Percentiles rank a stretch among this genome's conserved stretches.
Conservation (phyloP, 2,888 invertebrate genomes). For the Cheilosia vulpina region DNA sequence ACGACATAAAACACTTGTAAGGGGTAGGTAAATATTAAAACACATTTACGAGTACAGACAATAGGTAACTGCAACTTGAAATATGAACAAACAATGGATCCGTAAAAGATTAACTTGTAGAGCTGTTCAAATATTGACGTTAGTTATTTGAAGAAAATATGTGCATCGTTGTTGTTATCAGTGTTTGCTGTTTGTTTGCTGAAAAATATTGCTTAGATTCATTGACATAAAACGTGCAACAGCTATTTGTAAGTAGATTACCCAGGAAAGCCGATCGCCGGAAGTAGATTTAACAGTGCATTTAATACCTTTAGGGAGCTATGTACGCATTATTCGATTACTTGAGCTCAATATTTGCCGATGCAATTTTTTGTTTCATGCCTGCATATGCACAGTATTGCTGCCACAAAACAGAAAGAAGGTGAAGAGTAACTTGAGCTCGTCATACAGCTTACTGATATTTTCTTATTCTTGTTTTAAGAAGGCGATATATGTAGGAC, state of each 20-base stretch:
- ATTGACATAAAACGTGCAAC: neutral
- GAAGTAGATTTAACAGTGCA: neutral
- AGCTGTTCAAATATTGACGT: conserved; percentile 31
- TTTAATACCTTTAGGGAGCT: conserved; percentile 3
- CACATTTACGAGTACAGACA: neutral
- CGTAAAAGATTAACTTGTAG: conserved; percentile 1
- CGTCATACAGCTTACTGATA: too few relatives aligned
- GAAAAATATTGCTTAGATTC: neutral
- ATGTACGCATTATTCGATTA: neutral
- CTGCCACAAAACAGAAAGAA: neutral
- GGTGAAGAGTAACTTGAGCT: neutral
- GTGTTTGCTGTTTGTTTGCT: neutral
- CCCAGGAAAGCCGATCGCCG: neutral
- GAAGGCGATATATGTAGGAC: too few relatives aligned
- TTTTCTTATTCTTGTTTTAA: too few relatives aligned
- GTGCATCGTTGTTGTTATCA: neutral
- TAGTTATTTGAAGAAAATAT: conserved; percentile 28
- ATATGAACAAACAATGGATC: neutral
- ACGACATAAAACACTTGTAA: neutral
- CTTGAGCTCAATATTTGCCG: neutral
- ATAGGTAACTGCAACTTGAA: neutral
- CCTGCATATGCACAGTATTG: neutral
- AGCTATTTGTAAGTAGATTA: neutral
- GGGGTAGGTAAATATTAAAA: neutral
- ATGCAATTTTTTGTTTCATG: neutral